Base-by-base conservation (phyloP, 2,797 vertebrate species). In the Podarcis lilfordi region DNA sequence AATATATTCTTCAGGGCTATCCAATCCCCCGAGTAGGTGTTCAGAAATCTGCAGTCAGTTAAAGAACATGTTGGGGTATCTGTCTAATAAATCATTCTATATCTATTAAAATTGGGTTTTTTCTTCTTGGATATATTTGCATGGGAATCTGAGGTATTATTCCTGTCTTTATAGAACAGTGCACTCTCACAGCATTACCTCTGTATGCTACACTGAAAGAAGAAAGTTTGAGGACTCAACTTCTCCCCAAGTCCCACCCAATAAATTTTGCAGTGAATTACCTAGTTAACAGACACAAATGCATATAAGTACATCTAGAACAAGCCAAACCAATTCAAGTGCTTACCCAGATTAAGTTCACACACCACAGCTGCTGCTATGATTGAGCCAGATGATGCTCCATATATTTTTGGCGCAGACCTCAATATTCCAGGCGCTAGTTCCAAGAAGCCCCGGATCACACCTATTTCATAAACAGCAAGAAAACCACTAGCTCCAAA, bases 401-500 rank as follows among this genome's bases (percentile, higher is more conserved):
- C 98, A 0, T 98, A 97, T 4, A 99, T 96, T 61, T 95, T 96
- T 1, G 98, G 96, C 0, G 98, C 97, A 0, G 94, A 96, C n/a
- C 87, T 95, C 81, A 98, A 91, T 59, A 98, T 95, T 88, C 97
- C 96, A 0, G 98, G 98, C 0, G 97, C 97, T 90, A 97, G 86
- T 27, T 97, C 97, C 61, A 97, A 82, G 15, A 99, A 93, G 88
- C 98, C 98, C n/a, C 98, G 97, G 37, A 98, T 97, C 0, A 97
- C 98, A 10, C 98, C 98, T 0, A 98, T 92, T 96, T 99, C 98
- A 93, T 99, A 99, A 37, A 97, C 97, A 66, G 96, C 96, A 15
- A 99, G 91, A 92, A 98, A 99, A n/a, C 98, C 98, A 0, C 98
- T 98, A 78, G 98, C 98, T 0, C 98, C 98, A 80, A 99, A 99